Conservation (phyloP, 1,140 invertebrate species). For the Latrodectus geometricus region DNA sequence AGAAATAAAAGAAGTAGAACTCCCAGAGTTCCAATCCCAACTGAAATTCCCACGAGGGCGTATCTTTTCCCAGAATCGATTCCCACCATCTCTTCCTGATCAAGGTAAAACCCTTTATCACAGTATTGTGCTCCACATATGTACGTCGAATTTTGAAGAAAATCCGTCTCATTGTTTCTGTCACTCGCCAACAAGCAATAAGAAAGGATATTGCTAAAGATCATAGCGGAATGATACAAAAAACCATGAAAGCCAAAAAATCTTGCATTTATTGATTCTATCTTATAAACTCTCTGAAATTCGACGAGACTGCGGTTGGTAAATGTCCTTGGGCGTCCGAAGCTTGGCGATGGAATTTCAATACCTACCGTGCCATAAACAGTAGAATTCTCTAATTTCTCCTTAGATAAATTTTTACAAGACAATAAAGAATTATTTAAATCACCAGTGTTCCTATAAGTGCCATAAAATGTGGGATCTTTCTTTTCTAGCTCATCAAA, state of each 20-base stretch:
- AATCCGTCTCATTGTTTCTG: background rate
- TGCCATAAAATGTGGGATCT: background rate
- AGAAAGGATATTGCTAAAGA: slow-evolving; percentile 6
- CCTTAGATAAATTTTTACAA: background rate
- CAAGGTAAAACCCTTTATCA: background rate
- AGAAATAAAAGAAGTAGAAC: background rate
- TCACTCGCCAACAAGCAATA: background rate
- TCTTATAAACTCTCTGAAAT: background rate
- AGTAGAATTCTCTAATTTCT: background rate
- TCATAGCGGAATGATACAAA: background rate
- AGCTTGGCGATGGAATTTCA: too few relatives aligned
- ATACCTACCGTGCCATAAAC: too few relatives aligned
- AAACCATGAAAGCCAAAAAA: slow-evolving; percentile 22
- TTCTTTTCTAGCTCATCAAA: background rate
- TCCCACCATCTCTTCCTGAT: background rate
- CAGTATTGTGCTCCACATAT: slow-evolving; percentile 1
- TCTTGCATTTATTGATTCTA: background rate
- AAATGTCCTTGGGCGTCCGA: too few relatives aligned
- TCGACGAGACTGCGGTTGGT: too few relatives aligned
- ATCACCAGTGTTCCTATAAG: too few relatives aligned
- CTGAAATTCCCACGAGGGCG: background rate
- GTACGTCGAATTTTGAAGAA: background rate
- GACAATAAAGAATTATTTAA: background rate
- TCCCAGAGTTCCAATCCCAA: background rate
- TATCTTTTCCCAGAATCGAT: background rate